phyloP scores from a whole-genome alignment of 2,888 invertebrate genomes.

The Ophion obscuratus region DNA sequence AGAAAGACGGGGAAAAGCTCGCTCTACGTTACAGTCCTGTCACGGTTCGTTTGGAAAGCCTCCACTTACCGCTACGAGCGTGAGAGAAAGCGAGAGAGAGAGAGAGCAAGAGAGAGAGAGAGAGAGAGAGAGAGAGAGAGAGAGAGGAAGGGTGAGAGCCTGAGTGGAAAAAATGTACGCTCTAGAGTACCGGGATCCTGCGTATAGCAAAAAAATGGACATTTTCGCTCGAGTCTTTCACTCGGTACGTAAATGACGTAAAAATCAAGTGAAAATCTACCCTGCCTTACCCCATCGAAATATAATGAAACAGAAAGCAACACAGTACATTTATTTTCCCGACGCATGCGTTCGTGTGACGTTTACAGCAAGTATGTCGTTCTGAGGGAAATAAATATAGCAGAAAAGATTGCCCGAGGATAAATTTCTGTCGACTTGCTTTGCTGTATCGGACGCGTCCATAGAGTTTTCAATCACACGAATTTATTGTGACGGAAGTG shows the following conservation, averaged over 20 bases:
- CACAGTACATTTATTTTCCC: neutral
- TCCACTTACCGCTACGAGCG: conserved; percentile 2
- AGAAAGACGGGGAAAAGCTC: neutral
- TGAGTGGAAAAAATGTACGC: conserved; percentile 59
- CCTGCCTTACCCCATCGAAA: neutral
- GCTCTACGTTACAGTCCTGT: neutral
- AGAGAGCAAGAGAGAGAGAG: neutral
- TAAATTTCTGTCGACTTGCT: too few relatives aligned
- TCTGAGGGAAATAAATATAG: too few relatives aligned
- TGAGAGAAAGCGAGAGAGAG: neutral
- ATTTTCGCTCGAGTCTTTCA: neutral
- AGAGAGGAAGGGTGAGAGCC: conserved; percentile 6
- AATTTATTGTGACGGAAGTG: too few relatives aligned
- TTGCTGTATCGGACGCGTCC: too few relatives aligned
- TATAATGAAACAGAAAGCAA: neutral
- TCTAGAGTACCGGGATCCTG: conserved; percentile 36
- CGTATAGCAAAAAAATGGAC: conserved; percentile 1
- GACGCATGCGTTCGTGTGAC: neutral
- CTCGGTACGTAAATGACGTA: neutral
- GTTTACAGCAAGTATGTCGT: too few relatives aligned
- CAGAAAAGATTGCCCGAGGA: too few relatives aligned
- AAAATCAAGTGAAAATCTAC: neutral
- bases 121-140: neutral
- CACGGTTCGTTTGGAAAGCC: conserved; percentile 2
- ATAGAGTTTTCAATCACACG: too few relatives aligned